A percentile compares a stretch with the other conserved stretches of the same genome.
Evolutionary conservation across 2,888 invertebrate species (phyloP).

Genomic region (Chirona hameri): DNA sequence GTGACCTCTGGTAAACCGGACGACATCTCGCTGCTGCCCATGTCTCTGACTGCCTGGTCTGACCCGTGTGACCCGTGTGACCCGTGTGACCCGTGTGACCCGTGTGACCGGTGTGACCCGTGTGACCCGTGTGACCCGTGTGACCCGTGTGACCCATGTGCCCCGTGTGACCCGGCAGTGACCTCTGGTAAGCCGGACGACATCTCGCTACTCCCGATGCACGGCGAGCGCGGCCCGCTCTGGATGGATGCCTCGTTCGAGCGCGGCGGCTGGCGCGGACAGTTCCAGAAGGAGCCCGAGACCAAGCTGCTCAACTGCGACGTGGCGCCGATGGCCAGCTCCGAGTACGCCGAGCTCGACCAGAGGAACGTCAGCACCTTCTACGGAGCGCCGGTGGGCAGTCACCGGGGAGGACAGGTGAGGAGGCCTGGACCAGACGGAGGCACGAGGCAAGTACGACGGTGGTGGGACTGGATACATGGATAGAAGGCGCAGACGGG

Average conservation of each 20-base stretch:
- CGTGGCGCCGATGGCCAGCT: background rate
- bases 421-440: background rate
- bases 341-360: slow-evolving; percentile 29
- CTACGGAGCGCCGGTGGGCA: background rate
- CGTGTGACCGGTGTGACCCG: no score
- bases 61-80: no score
- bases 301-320: slow-evolving; percentile 25
- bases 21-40: slow-evolving; percentile 27
- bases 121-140: no score
- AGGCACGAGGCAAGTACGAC: background rate
- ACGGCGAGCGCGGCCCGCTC: background rate
- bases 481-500: no score
- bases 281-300: slow-evolving; percentile 14
- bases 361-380: background rate
- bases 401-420: background rate
- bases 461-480: no score
- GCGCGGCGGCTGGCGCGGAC: slow-evolving; percentile 4
- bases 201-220: slow-evolving; percentile 28
- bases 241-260: background rate
- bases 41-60: no score
- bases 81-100: no score
- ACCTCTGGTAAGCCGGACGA: slow-evolving; percentile 23
- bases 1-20: slow-evolving; percentile 1
- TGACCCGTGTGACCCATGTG: no score
- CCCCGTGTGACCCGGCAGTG: background rate